These are phyloP conservation scores for Channallabes apus DNA, from an alignment of 2,797 vertebrate genomes.

Conservation along the genomic window DNA sequence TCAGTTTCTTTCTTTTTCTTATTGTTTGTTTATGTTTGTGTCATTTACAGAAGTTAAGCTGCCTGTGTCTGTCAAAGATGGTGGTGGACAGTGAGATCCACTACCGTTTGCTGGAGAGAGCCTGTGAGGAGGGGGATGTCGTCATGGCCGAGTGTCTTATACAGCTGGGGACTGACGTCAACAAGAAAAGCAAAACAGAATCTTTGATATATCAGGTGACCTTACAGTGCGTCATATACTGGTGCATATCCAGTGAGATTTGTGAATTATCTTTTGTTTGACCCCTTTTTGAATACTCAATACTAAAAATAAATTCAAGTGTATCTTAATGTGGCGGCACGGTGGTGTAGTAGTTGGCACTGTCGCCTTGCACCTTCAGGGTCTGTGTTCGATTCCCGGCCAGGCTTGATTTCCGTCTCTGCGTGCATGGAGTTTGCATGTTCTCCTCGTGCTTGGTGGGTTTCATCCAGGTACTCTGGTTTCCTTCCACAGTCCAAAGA, in stretches of 20 bases:
- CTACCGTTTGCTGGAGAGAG: constrained; percentile 84
- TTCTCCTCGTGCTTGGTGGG: too few relatives aligned
- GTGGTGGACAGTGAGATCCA: constrained; percentile 77
- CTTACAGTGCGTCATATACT: neutral
- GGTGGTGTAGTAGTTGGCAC: too few relatives aligned
- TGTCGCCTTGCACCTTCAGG: too few relatives aligned
- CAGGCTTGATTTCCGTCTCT: too few relatives aligned
- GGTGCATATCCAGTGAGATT: neutral
- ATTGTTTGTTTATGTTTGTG: constrained; percentile 18
- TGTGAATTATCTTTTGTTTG: neutral
- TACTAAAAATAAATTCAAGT: neutral
- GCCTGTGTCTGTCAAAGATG: constrained; percentile 87
- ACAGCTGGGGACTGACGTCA: constrained; percentile 86
- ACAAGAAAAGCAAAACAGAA: constrained; percentile 80
- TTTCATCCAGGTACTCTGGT: too few relatives aligned
- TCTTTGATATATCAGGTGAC: constrained; percentile 90
- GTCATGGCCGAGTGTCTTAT: constrained; percentile 89
- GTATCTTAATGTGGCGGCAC: neutral
- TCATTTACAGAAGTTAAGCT: constrained; percentile 83
- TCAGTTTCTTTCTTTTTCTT: neutral
- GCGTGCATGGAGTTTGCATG: too few relatives aligned
- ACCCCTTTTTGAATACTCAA: neutral
- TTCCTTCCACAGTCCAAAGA: too few relatives aligned
- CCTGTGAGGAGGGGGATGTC: constrained; percentile 81
- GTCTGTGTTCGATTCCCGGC: too few relatives aligned